A percentile compares a stretch with the other conserved stretches of the same genome.
Conservation (phyloP, 2,888 invertebrate genomes). For the Eristalinus sepulchralis region DNA sequence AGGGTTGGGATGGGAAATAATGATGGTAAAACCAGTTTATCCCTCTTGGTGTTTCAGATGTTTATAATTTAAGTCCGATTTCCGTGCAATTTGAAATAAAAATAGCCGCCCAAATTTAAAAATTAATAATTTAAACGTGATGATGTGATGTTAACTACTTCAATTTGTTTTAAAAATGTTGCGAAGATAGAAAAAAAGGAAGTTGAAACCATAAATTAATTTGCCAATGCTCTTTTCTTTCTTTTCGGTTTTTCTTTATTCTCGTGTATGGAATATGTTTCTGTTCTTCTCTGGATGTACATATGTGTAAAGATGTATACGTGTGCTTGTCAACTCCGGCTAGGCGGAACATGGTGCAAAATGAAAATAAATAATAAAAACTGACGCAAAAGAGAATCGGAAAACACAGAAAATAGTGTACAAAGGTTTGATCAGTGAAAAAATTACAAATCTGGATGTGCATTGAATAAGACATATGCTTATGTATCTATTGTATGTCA, state of each 20-base stretch:
- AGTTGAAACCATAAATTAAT: not conserved
- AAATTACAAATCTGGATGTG: not conserved
- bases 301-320: not conserved
- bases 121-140: not conserved
- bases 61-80: not conserved
- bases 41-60: slow-evolving; percentile 1
- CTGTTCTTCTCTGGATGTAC: not conserved
- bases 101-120: not conserved
- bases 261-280: not conserved
- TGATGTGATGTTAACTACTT: not conserved
- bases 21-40: slow-evolving; percentile 16
- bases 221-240: not conserved
- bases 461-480: not conserved
- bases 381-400: not conserved
- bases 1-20: not conserved
- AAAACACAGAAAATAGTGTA: not conserved
- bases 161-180: not conserved
- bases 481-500: not conserved
- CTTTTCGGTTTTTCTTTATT: not conserved
- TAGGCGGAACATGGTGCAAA: not conserved
- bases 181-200: not conserved
- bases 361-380: slow-evolving; percentile 19
- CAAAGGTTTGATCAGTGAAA: not conserved
- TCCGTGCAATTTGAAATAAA: not conserved
- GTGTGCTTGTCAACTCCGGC: not conserved